Base-by-base conservation (phyloP, 2,888 invertebrate genomes). In the Cynaeus angustus region DNA sequence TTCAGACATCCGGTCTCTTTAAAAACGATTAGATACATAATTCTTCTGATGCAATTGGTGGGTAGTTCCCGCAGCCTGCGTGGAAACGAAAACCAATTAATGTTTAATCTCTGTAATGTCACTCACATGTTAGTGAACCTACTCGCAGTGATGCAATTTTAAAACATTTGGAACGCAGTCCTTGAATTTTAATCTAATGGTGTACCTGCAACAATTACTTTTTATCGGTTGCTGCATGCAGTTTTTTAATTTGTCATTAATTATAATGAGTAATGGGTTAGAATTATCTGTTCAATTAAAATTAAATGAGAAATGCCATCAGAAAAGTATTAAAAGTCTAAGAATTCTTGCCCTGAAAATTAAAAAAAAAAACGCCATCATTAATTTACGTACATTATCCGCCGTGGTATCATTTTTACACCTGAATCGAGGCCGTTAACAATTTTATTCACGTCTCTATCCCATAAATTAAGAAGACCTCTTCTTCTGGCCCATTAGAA, bases 131-230 rank as follows among this genome's bases (percentile, higher is more conserved):
- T 45, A 13, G 45, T 59, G 59, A 48, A 43, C 48, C 52, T 52
- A 52, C 37, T 38, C 21, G 30, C 9, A 16, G 46, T 55, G 33
- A 21, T 45, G 45, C 53, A 55, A 62, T 50, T 41, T 26, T 30
- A 9, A 12, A 38, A 21, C 12, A 65, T 55, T 45, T 65, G 45
- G 55, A 38, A 38, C 38, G 28, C n/a, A 28, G 46, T 13, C 65
- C 65, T 65, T 65, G 65, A 53, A 64, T 52, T 64, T 48, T 50
- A 9, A 41, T 4, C 30, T 55, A 48, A 37, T 46, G 41, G 53
- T 45, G 41, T 65, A 53, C 55, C 41, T 45, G 61, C 48, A 61
- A 65, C 65, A 55, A 65, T 64, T 65, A 65, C 45, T 55, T 50
- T 50, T 50, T 28, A 41, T 41, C n/a, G 7, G 33, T 33, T 4